Conservation (phyloP, 1,140 invertebrate species). For the Conus betulinus region DNA sequence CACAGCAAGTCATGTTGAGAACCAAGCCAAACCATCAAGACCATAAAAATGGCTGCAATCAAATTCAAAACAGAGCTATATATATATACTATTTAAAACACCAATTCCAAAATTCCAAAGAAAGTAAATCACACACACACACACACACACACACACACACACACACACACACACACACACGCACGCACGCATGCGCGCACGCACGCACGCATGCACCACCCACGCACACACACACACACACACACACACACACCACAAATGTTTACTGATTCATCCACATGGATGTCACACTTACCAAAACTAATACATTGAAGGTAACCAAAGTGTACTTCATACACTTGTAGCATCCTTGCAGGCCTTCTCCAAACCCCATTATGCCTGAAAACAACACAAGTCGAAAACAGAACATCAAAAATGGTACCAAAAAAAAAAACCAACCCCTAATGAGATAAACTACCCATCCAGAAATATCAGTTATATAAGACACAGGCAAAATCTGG, state of each 20-base stretch:
- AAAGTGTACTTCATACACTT: conserved; percentile 26
- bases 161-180: conserved; percentile 5
- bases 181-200: neutral
- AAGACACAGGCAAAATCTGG: too few species aligned
- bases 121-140: neutral
- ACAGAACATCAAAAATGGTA: too few species aligned
- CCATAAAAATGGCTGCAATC: too few species aligned
- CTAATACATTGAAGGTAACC: conserved; percentile 19
- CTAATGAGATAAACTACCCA: too few species aligned
- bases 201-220: neutral
- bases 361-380: neutral
- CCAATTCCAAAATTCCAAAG: too few species aligned
- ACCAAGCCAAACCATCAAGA: too few species aligned
- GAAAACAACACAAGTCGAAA: too few species aligned
- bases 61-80: too few species aligned
- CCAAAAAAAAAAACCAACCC: too few species aligned
- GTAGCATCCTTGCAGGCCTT: neutral
- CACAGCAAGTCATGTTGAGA: too few species aligned
- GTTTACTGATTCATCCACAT: neutral
- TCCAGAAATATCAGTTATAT: too few species aligned
- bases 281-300: conserved; percentile 21
- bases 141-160: conserved; percentile 6
- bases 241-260: neutral
- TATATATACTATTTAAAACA: neutral
- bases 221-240: neutral